phyloP scores from a whole-genome alignment of 1,140 invertebrate species.

The Anoplophora glabripennis region DNA sequence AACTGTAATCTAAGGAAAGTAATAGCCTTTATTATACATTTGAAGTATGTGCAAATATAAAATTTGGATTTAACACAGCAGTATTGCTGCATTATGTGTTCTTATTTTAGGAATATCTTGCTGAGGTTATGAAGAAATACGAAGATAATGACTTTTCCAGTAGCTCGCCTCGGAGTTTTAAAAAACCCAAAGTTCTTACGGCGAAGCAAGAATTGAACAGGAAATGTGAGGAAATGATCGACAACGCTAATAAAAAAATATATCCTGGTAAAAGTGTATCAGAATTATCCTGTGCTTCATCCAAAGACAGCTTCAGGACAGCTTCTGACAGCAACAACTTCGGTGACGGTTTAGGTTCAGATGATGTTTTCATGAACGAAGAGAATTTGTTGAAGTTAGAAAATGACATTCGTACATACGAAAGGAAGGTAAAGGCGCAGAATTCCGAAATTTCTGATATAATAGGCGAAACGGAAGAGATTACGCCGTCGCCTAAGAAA shows the following conservation, averaged over 20 bases:
- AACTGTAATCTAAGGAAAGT: no score
- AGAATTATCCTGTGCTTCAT: no score
- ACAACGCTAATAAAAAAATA: no score
- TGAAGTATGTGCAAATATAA: no score
- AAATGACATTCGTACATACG: constrained; percentile 5
- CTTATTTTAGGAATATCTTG: constrained; percentile 26
- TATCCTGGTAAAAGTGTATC: no score
- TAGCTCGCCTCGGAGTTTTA: neutral
- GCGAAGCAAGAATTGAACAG: no score
- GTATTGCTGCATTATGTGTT: neutral
- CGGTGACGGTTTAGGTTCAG: no score
- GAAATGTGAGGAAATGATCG: no score
- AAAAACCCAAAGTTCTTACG: constrained; percentile 8
- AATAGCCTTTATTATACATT: no score
- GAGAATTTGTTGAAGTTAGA: constrained; percentile 20
- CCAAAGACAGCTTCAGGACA: no score
- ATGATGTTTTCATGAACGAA: constrained; percentile 2
- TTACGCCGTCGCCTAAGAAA: constrained; percentile 8
- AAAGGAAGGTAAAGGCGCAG: neutral
- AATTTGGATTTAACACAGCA: no score
- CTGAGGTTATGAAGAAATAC: constrained; percentile 27
- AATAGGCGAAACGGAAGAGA: constrained; percentile 10
- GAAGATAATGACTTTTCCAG: neutral
- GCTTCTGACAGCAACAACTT: no score
- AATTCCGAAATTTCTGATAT: constrained; percentile 14